Percentiles rank a stretch among this genome's conserved stretches.
Conservation (phyloP, 2,797 vertebrate genomes). For the Hydrophis major region DNA sequence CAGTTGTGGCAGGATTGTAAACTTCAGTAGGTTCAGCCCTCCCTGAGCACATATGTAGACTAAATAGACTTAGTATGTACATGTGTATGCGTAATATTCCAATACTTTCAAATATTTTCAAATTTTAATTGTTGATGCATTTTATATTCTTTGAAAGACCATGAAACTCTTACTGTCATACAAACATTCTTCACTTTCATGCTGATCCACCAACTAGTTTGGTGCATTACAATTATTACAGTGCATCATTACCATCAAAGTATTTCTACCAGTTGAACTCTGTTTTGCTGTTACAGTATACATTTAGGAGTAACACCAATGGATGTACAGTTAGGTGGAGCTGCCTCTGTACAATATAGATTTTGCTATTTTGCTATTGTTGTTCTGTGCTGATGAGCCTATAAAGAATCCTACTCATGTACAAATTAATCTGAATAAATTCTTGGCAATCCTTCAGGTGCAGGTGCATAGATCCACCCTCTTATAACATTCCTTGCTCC, state of each 20-base stretch:
- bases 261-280: neutral
- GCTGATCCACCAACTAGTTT: neutral
- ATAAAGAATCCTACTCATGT: neutral
- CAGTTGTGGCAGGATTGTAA: conserved; percentile 34
- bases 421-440: neutral
- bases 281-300: neutral
- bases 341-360: neutral
- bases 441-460: neutral
- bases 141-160: neutral
- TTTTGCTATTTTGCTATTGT: neutral
- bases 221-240: neutral
- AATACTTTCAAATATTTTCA: too few species aligned
- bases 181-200: neutral
- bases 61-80: neutral
- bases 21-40: conserved; percentile 23
- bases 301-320: neutral
- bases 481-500: neutral
- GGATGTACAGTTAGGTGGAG: neutral
- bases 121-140: neutral
- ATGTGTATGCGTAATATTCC: neutral
- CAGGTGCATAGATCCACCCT: neutral
- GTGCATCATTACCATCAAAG: neutral
- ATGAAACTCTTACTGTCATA: neutral
- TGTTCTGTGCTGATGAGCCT: neutral
- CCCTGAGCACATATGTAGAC: neutral